Base-by-base conservation (phyloP, 37 sponge, comb jelly and placozoan genomes). In the Tethya wilhelma region DNA sequence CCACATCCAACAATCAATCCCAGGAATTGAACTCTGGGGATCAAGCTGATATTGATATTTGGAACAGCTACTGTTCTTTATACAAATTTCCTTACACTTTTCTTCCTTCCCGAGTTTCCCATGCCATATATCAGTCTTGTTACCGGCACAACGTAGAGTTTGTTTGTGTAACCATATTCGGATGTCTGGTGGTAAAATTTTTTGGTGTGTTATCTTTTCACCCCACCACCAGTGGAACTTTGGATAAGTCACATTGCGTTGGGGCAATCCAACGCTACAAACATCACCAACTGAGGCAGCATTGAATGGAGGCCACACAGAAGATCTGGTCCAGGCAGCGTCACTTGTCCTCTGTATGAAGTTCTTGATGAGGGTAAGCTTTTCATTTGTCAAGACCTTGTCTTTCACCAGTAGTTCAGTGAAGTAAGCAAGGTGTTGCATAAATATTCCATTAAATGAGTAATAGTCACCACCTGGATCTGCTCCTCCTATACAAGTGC, bases 391-490 rank as follows among this genome's bases (percentile, higher is more conserved):
- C 11, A 81, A 44, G 41, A 6, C 28, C 6, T 32, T 44, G 5
- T 40, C n/a, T 32, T 81, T 45, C 2, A 2, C 7, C 44, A 81
- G 60, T n/a, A 56, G 44, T 43, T 73, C 69, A 12, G 58, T 38
- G 39, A 71, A 81, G 72, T 81, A 81, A 7, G 63, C 44, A 69
- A 81, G 82, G 64, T 81, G 82, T 19, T 19, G 25, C 73, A 81
- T 67, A 40, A 81, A 81, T 4, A 81, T 81, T 34, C 82, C 82
- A 34, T 81, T 38, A 59, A 81, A 81, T 40, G 69, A 67, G 59
- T 67, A 81, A 42, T 46, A 81, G 63, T 81, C 82, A 20, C 82
- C 68, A 11, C 82, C 82, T 53, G 82, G 82, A 72, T 81, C 82
- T 25, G 4, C 30, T 8, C 28, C 26, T 25, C 36, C 20, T 2